phyloP scores from a whole-genome alignment of 2,113 vertebrate genomes.

The Gopherus evgoodei region DNA sequence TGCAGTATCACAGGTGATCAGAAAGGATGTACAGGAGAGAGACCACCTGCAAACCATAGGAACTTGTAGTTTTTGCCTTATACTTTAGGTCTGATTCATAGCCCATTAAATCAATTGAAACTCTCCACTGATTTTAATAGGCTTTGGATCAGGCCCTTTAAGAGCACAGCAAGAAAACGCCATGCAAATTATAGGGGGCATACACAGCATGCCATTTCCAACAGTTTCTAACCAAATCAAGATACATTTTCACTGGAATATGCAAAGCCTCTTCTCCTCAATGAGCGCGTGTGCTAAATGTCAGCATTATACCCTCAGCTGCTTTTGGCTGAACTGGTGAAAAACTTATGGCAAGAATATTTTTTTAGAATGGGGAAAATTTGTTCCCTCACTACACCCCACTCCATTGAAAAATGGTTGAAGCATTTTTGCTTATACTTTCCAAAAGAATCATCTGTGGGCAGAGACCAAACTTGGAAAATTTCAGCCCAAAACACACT shows the following conservation, averaged over 20 bases:
- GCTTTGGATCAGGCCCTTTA: not conserved
- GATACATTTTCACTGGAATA: not conserved
- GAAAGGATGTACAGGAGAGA: not conserved
- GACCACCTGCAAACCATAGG: not conserved
- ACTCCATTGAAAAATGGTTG: not conserved
- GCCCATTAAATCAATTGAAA: not conserved
- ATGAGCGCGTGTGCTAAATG: not conserved
- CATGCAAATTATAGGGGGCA: not conserved
- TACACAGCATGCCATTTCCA: not conserved
- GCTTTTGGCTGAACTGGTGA: not conserved
- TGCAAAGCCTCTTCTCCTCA: rapidly evolving
- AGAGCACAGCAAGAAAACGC: not conserved
- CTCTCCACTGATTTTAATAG: not conserved
- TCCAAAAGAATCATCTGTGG: not conserved
- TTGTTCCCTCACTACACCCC: not conserved
- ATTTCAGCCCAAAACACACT: not conserved
- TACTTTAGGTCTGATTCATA: not conserved
- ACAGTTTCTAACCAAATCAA: not conserved
- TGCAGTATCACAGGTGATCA: not conserved
- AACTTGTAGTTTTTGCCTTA: not conserved
- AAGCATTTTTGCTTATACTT: not conserved
- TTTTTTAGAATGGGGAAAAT: not conserved
- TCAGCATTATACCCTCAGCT: not conserved
- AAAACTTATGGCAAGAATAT: rapidly evolving
- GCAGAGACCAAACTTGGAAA: not conserved